phyloP scores from a whole-genome alignment of 2,113 vertebrate genomes.

The Lepisosteus osseus region DNA sequence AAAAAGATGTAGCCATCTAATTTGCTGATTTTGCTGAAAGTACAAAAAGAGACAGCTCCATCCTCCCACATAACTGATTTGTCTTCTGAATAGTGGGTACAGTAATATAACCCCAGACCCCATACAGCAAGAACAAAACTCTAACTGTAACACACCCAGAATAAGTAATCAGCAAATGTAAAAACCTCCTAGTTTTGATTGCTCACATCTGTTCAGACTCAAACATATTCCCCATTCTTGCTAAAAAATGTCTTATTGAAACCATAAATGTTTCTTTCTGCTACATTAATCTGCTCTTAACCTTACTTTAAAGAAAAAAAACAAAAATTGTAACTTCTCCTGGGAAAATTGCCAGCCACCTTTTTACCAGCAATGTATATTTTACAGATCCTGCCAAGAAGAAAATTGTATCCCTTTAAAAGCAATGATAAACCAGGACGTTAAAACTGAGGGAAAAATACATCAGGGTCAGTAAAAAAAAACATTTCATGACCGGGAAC shows the following conservation, averaged over 20 bases:
- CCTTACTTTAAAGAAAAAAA: neutral
- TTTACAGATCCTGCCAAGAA: neutral
- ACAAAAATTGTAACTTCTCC: neutral
- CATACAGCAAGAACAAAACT: neutral
- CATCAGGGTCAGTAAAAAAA: slow-evolving; percentile 5
- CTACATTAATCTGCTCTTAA: neutral
- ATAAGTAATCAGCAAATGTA: neutral
- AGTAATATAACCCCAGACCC: neutral
- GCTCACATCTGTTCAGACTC: neutral
- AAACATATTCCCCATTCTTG: neutral
- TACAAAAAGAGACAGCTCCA: neutral
- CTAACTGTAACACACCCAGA: neutral
- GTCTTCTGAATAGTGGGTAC: neutral
- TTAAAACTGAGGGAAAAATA: slow-evolving; percentile 1
- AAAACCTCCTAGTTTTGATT: neutral
- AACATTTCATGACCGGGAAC: neutral
- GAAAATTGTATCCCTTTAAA: neutral
- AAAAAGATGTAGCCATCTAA: slow-evolving; percentile 9
- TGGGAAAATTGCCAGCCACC: neutral
- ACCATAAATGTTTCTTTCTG: neutral
- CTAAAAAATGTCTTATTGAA: neutral
- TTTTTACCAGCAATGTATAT: neutral
- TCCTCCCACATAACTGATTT: neutral
- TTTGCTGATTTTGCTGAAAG: neutral
- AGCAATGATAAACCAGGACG: slow-evolving; percentile 1